Conservation (phyloP, 2,888 invertebrate genomes). For the Ommatoiulus sabulosus region DNA sequence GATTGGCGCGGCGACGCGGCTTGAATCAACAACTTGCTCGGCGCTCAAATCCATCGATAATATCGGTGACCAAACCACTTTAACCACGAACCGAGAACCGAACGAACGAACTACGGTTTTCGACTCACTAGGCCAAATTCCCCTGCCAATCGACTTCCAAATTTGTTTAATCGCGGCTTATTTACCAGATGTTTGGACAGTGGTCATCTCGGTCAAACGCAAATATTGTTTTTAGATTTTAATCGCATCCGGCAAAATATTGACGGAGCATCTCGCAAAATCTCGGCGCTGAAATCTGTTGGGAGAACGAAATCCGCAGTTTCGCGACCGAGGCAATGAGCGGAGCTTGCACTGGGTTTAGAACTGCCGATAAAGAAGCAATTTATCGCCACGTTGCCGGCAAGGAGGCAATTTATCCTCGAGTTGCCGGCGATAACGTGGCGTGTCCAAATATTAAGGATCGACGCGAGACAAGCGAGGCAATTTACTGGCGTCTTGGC, state of each 20-base stretch:
- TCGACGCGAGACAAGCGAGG: no score
- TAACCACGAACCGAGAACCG: not conserved
- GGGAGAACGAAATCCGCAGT: not conserved
- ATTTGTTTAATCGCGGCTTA: conserved; percentile 32
- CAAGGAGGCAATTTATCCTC: no score
- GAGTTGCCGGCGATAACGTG: no score
- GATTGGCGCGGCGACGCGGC: no score
- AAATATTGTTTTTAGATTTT: conserved; percentile 6
- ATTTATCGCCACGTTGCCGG: no score
- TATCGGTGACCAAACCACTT: not conserved
- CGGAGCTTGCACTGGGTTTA: no score
- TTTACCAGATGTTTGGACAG: conserved; percentile 14
- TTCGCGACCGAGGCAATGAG: no score
- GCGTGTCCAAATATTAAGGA: no score
- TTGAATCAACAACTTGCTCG: not conserved
- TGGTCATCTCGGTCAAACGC: conserved; percentile 25
- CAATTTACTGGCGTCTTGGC: no score
- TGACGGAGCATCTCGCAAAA: not conserved
- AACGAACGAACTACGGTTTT: not conserved
- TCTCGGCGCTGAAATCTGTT: not conserved
- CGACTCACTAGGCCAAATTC: not conserved
- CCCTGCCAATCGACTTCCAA: not conserved
- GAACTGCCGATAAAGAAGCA: no score
- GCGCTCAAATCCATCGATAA: not conserved
- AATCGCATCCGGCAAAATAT: conserved; percentile 10